Base-by-base conservation (phyloP, 2,113 vertebrate genomes). In the Gnathonemus echidnorhynchus region DNA sequence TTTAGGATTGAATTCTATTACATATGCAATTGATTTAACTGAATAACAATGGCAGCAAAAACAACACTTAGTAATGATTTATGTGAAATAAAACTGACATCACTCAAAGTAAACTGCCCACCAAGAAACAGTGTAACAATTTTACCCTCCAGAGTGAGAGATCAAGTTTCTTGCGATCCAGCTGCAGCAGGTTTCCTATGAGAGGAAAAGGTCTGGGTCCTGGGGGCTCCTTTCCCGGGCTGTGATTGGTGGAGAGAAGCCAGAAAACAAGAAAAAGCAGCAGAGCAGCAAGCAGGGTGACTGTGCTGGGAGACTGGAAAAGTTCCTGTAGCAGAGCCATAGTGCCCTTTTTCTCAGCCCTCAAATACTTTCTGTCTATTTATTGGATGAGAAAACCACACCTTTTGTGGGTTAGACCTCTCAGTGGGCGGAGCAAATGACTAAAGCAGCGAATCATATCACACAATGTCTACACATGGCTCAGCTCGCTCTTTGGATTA, bases 271-370 rank as follows among this genome's bases (percentile, higher is more conserved):
- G 31, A 92, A 95, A 83, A 27, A 95, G 56, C 3, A 93, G 6
- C 15, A 91, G 50, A 95, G 66, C 17, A 93, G 2, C 0, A 90
- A 56, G 53, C 53, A 56, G 19, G 53, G 5, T 58, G 31, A 92
- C 92, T 2, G 91, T 91, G 89, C 86, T 91, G n/a, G 86, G 89
- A 21, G 87, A 48, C 31, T 93, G 53, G 2, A 80, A 48, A 7
- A 92, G 9, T 42, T 92, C 90, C 50, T 91, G 90, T 0, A 92
- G n/a, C n/a, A 90, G 0, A 87, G 90, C 90, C 94, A 95, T 95
- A 70, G 39, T 53, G 52, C 11, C 45, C 80, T 70, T 27, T 56
- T 21, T 56, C 53, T 56, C 5, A 21, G 13, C 53, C 53, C 53
- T 7, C 19, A 56, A 56, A 56, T 21, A 21, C 53, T 56, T 56